Evolutionary conservation across 2,113 vertebrate species (phyloP), one percentile per base, ranked within the genome.

Genomic region (Bolborhynchus lineola): DNA sequence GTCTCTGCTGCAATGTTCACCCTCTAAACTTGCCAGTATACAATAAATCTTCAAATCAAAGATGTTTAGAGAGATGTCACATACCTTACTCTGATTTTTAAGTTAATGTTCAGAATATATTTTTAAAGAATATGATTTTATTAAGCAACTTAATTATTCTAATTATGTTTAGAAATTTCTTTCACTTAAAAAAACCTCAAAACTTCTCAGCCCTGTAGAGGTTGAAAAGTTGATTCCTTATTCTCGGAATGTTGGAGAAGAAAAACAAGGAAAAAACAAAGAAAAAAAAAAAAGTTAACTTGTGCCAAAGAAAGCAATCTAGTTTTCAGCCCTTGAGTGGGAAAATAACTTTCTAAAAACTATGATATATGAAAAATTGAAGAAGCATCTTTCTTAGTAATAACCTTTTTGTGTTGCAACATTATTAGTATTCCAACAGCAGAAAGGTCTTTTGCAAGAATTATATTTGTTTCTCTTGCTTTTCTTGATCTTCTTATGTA

Each of bases 401-500:
- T n/a, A 81, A 37, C 5, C 6, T 65, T 16, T 83, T n/a, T 9
- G 21, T 47, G 33, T 92, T 60, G 14, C 10, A 20, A 17, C 33
- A 59, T 59, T 59, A n/a, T 59, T n/a, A n/a, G 4, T 59, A 59
- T 72, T 86, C 8, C 23, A 90, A 69, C 72, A 80, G 11, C 41
- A 77, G 5, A 42, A 85, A 17, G 13, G 5, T 39, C 31, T 39
- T 76, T 15, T 6, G 33, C 18, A 80, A 37, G 4, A 55, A 16
- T 57, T 76, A 41, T 39, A 7, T 53, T 70, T 92, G 75, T 59
- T 80, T 62, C 28, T 86, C 29, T 69, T 80, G 37, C 15, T 25
- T 86, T 77, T 93, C 64, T 92, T 86, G 67, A 76, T 46, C 79
- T 88, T 96, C 23, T 2, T 64, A 53, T 52, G 93, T 83, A 83